Base-by-base conservation (phyloP, 2,888 invertebrate species). In the Polymixis lichenea region DNA sequence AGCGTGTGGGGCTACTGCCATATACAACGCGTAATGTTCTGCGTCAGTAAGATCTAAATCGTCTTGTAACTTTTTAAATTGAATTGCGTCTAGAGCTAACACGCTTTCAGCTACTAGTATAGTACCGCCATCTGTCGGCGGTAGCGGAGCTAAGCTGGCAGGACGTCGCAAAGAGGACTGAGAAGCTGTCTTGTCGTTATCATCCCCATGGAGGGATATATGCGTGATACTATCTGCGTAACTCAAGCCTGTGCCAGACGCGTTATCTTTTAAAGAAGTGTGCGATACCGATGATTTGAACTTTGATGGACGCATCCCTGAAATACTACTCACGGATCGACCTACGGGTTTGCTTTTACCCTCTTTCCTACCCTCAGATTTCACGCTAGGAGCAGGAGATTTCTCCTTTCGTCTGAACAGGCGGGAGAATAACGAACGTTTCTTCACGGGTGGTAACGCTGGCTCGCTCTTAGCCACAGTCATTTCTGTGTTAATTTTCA, bases 11-110 rank as follows among this genome's bases (percentile, higher is more conserved):
- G 98, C 98, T 91, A 98, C 97, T 72, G 98, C 98, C 89, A 98
- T 98, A 88, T 99, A 99, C 78, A 99, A 93, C 53, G 98, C 98
- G 92, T 98, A 98, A 91, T 98, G 98, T 90, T 99, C 99, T 1
- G 98, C 98, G 87, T 98, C 98, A 0, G 98, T 98, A 51, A 98
- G 94, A 87, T 98, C 98, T 62, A 98, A 92, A 76, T 97, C 97
- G 58, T 96, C 96, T 68, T 94, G 96, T 1, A 97, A 89, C 88
- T 94, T 94, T 53, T 91, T 91, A 79, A 96, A 95, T 2, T 94
- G 91, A 2, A 89, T 86, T 4, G 96, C 96, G 88, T 96, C 96
- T 19, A 97, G 83, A 0, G 96, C 96, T 28, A 97, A 85, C 1
- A 97, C 96, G 84, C 96, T 96, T 78, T 97, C 96, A 2, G 97